Conservation (phyloP, 2,113 vertebrate genomes). For the Toxotes chatareus region DNA sequence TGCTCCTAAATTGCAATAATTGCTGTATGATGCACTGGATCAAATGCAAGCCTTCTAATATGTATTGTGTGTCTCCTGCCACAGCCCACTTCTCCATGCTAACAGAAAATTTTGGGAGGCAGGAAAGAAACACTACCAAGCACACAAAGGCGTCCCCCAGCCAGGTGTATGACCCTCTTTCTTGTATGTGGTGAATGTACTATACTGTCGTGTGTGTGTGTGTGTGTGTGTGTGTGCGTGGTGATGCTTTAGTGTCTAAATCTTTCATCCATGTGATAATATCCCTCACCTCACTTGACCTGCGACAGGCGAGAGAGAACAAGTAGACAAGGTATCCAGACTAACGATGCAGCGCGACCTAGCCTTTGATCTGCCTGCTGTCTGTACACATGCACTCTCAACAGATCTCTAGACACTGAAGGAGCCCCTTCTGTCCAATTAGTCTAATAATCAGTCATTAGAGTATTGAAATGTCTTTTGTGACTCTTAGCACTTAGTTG, state of each 20-base stretch:
- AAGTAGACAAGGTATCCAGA: conserved; percentile 63
- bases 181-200: neutral
- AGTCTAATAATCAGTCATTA: conserved; percentile 39
- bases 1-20: conserved; percentile 58
- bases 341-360: conserved; percentile 58
- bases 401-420: conserved; percentile 36
- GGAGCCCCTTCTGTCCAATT: conserved; percentile 55
- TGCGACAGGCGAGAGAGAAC: conserved; percentile 47
- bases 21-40: conserved; percentile 62
- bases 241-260: conserved; percentile 33
- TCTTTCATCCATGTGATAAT: conserved; percentile 73
- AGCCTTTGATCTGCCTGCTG: conserved; percentile 68
- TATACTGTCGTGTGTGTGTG: neutral
- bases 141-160: neutral
- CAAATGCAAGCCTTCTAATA: conserved; percentile 60
- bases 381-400: conserved; percentile 51
- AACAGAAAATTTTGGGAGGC: conserved; percentile 1
- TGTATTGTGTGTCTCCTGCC: conserved; percentile 36
- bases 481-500: neutral
- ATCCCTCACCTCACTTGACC: conserved; percentile 75
- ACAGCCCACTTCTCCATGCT: conserved; percentile 19
- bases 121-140: conserved; percentile 22
- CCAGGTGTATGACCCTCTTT: conserved; percentile 36
- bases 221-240: conserved; percentile 6
- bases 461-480: conserved; percentile 38